phyloP scores from a whole-genome alignment of 2,888 invertebrate genomes.

The Pyrocoelia pectoralis region DNA sequence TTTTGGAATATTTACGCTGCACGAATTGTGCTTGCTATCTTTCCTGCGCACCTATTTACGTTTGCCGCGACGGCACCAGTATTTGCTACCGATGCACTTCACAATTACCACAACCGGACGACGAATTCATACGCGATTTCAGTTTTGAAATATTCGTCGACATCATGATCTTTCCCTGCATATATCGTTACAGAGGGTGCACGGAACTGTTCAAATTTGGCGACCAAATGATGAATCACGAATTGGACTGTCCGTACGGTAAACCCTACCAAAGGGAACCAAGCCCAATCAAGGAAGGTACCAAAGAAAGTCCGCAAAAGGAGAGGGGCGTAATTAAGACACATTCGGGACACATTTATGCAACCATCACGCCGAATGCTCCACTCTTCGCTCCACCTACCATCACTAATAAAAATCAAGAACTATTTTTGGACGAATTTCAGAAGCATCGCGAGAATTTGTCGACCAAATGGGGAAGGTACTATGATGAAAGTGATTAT shows the following conservation, averaged over 20 bases:
- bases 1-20: conserved; percentile 51
- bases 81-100: conserved; percentile 54
- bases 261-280: conserved; percentile 21
- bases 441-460: conserved; percentile 35
- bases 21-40: conserved; percentile 52
- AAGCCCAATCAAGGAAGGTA: not conserved
- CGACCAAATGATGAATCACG: conserved; percentile 48
- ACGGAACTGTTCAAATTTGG: conserved; percentile 47
- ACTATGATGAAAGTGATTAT: not conserved
- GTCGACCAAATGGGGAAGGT: conserved; percentile 29
- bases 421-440: conserved; percentile 31
- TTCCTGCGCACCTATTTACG: conserved; percentile 51
- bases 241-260: conserved; percentile 50
- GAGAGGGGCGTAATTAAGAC: conserved; percentile 53
- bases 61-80: conserved; percentile 49
- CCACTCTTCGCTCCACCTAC: conserved; percentile 16
- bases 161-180: conserved; percentile 53
- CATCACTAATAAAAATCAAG: conserved; percentile 21
- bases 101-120: conserved; percentile 46
- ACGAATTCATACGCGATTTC: conserved; percentile 46
- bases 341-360: conserved; percentile 52
- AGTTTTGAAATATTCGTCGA: conserved; percentile 50
- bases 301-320: not conserved
- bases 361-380: conserved; percentile 46
- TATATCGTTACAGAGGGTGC: conserved; percentile 48